These are phyloP conservation scores for Saturnia pavonia DNA, from an alignment of 2,888 invertebrate genomes.

Conservation along the genomic window DNA sequence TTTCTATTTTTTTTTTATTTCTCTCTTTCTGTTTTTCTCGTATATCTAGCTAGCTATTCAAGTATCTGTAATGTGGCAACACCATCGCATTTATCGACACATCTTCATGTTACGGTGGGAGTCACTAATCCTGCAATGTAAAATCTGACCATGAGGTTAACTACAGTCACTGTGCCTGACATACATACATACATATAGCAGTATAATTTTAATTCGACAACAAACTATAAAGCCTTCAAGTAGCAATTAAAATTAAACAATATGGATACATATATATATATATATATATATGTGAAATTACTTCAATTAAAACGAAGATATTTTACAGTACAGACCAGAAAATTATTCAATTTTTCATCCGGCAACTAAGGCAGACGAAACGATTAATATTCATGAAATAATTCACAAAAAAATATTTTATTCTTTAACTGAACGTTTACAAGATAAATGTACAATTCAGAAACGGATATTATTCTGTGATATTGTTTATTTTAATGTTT, in stretches of 20 bases:
- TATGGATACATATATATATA: too few relatives aligned
- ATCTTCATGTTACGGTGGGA: too few relatives aligned
- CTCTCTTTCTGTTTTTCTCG: too few relatives aligned
- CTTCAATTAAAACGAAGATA: neutral
- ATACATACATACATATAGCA: too few relatives aligned
- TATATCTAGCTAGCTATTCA: neutral
- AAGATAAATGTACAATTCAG: slow-evolving; percentile 3
- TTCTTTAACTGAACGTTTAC: neutral
- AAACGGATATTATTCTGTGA: neutral
- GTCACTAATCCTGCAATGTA: too few relatives aligned
- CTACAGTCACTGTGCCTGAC: too few relatives aligned
- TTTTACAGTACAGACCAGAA: slow-evolving; percentile 8
- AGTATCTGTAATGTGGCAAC: neutral
- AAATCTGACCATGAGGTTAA: too few relatives aligned
- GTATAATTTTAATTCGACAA: too few relatives aligned
- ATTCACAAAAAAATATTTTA: slow-evolving; percentile 16
- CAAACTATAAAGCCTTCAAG: too few relatives aligned
- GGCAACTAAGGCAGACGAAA: slow-evolving; percentile 1
- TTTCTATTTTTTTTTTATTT: too few relatives aligned
- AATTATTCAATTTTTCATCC: slow-evolving; percentile 7
- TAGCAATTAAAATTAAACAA: too few relatives aligned
- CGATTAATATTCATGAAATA: slow-evolving; percentile 16
- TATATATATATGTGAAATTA: neutral
- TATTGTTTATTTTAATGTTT: neutral
- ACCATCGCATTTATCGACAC: neutral